A percentile compares a stretch with the other conserved stretches of the same genome.
phyloP scores from a whole-genome alignment of 2,888 invertebrate genomes.

The Agrypnus murinus region DNA sequence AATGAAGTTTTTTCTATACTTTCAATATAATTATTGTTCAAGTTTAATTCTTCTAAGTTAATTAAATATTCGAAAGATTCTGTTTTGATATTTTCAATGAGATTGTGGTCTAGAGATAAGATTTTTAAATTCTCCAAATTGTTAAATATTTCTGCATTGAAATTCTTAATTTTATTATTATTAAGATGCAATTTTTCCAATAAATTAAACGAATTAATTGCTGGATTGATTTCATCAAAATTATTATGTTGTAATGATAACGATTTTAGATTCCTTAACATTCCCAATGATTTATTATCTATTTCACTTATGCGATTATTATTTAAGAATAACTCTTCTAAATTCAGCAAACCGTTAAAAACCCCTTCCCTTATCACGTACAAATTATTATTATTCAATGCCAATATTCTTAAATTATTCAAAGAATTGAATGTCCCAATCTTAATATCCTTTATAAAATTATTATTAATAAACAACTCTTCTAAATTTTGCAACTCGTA shows the following conservation, averaged over 20 bases:
- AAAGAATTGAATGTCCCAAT: slow-evolving; percentile 1
- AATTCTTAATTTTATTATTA: not conserved
- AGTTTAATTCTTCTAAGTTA: not conserved
- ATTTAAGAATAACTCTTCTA: not conserved
- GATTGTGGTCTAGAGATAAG: not conserved
- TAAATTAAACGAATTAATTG: not conserved
- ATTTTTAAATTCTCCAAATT: not conserved
- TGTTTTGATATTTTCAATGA: not conserved
- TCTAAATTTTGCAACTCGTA: not conserved
- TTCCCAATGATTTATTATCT: not conserved
- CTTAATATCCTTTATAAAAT: not conserved
- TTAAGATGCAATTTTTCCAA: not conserved
- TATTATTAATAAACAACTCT: not conserved
- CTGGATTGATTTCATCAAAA: not conserved
- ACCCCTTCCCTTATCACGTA: not conserved
- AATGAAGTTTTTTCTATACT: not conserved
- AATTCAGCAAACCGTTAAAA: not conserved
- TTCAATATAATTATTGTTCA: not conserved
- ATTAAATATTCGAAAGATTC: not conserved
- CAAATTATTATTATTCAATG: not conserved
- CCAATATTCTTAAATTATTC: not conserved
- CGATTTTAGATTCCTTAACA: not conserved
- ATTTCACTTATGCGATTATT: slow-evolving; percentile 1
- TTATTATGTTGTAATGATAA: slow-evolving; percentile 1
- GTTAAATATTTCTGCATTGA: not conserved